Base-by-base conservation (phyloP, 2,888 invertebrate species). In the Andrena flavipes region DNA sequence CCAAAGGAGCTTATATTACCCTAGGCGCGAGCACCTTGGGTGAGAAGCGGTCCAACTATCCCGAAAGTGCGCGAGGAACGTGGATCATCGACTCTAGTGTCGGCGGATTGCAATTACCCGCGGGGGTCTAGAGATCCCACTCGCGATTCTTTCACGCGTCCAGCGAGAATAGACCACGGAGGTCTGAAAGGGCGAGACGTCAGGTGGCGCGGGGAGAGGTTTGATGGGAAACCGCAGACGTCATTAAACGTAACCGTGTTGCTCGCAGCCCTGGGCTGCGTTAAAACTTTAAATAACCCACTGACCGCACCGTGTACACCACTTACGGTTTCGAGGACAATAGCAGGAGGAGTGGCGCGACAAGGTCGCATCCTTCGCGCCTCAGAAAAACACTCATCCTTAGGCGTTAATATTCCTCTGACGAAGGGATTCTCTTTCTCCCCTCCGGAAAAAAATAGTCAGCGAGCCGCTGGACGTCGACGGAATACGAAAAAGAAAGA, bases 191-290 rank as follows among this genome's bases (percentile, higher is more conserved):
- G 42, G 30, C 56, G 84, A 84, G 82, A 85, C 79, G 80, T 83
- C 81, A 84, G 84, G 84, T 80, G 84, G 67, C 68, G 69, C 63
- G 70, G 65, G 73, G 71, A 80, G 88, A 85, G 87, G 86, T 90
- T 88, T 90, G 88, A 92, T 92, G 90, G 87, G 82, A 91, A 92
- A 92, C 92, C 92, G 90, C 92, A 92, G 91, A 91, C 90, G 84
- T 83, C 89, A 91, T 92, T 92, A 91, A 91, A 87, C 67, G 56
- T 74, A 80, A 84, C 76, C 84, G 64, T 77, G 74, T 73, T 76
- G 84, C 73, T 69, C 65, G 76, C 64, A 77, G 70, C 75, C 16
- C 68, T 48, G 64, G 78, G 56, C 76, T 77, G 85, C 82, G 85
- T 89, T 88, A 82, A 87, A 85, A 88, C 86, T 89, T 89, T 79